phyloP scores from a whole-genome alignment of 2,888 invertebrate species.

The Doris montereyensis region DNA sequence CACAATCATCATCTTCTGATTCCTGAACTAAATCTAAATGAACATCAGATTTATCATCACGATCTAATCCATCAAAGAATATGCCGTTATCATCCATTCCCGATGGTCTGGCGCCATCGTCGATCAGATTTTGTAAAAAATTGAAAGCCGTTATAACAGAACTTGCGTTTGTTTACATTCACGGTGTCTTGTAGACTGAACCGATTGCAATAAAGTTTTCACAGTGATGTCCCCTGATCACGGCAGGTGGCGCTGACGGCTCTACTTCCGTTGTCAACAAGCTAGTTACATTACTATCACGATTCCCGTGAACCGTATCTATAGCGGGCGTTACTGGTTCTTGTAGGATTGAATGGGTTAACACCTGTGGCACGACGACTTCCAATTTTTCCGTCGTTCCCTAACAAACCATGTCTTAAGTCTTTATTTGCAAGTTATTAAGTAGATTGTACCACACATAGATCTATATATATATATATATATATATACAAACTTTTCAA shows the following conservation, averaged over 20 bases:
- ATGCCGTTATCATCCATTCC: background rate
- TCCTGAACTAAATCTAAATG: background rate
- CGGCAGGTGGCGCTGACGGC: background rate
- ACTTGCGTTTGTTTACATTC: too few species aligned
- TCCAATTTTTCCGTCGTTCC: too few species aligned
- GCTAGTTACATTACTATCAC: background rate
- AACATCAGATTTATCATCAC: background rate
- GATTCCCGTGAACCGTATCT: background rate
- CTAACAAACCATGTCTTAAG: too few species aligned
- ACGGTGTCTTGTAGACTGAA: background rate
- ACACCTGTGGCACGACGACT: too few species aligned
- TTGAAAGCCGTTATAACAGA: too few species aligned
- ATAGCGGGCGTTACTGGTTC: background rate
- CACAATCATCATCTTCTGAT: background rate
- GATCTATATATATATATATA: too few species aligned
- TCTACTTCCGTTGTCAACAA: background rate
- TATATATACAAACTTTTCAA: too few species aligned
- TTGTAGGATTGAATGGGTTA: conserved; percentile 2
- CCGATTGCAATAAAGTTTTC: background rate
- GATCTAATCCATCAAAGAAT: background rate
- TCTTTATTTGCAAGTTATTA: too few species aligned
- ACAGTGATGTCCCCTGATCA: background rate
- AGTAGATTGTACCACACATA: too few species aligned
- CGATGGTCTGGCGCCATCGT: background rate
- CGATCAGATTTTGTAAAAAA: background rate